Evolutionary conservation across 2,888 invertebrate genomes (phyloP), one percentile per base, ranked within the genome.

Genomic region (Orthonychiurus folsomi): DNA sequence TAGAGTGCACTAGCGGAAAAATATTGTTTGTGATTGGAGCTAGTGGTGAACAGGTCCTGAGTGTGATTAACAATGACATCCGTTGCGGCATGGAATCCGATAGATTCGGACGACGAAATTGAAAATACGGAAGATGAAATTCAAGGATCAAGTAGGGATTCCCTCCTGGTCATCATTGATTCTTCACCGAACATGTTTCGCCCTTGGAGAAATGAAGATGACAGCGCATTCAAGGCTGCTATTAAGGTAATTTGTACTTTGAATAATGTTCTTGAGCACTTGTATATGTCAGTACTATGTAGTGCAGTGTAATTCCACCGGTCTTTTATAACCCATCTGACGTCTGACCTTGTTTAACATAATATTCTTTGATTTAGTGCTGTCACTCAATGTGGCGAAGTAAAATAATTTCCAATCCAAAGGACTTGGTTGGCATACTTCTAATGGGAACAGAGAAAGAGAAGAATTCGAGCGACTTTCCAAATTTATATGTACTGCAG

Each of bases 121-220:
- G 65, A 59, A 20, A 57, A 62, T 9, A 63, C 50, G 9, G 62
- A 50, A 48, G 26, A 56, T 9, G 47, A 9, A 60, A 60, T 21
- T 47, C 50, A 23, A 54, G 12, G 57, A 2, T n/a, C n/a, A n/a
- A 66, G 65, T 18, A 65, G 64, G 53, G 56, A 62, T 5, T 68
- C 66, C 1, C 50, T 67, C 12, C 23, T 73, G 25, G 58, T 68
- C 1, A 56, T 70, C 20, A 68, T 73, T 59, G 69, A 69, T 55
- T 25, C 61, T 2, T 59, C 63, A 1, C 69, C 71, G 1, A 60
- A 58, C 25, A 73, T 73, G 72, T 71, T 73, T 27, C 55, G 66
- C 37, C 60, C 63, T 3, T 65, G 68, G 63, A 64, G 56, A 1
- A 61, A 56, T 20, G 64, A 65, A 3, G 67, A 68, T 2, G 62